phyloP scores from a whole-genome alignment of 2,888 invertebrate species.

The Tetragnatha montana region DNA sequence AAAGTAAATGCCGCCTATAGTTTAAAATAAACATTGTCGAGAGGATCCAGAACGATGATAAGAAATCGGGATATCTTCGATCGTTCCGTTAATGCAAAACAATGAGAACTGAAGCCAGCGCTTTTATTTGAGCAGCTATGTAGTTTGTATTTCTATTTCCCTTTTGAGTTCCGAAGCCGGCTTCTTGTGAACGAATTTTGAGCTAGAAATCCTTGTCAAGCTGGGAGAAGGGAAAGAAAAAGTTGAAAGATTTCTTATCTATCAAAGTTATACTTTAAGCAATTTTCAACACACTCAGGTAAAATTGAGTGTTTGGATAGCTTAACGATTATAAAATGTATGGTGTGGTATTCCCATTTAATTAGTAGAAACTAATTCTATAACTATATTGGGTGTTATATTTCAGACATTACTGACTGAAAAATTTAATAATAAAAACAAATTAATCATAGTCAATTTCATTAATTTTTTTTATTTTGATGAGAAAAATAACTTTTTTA shows the following conservation, averaged over 20 bases:
- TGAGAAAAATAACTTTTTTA: too few relatives aligned
- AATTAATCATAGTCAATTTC: too few relatives aligned
- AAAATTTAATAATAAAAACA: too few relatives aligned
- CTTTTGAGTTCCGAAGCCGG: background rate
- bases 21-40: background rate
- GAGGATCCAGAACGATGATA: background rate
- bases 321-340: background rate
- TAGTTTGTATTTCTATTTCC: background rate
- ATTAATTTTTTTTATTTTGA: too few relatives aligned
- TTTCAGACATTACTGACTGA: too few relatives aligned
- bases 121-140: background rate
- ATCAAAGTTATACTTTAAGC: background rate
- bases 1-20: background rate
- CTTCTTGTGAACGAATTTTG: background rate
- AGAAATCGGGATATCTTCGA: background rate
- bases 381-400: too few relatives aligned
- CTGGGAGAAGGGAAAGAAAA: background rate
- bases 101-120: background rate
- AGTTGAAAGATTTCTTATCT: too few relatives aligned
- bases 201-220: background rate
- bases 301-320: background rate
- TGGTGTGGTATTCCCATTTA: too few relatives aligned
- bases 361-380: too few relatives aligned
- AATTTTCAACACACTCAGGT: background rate
- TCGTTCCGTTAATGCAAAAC: background rate